These are phyloP conservation scores for Poecilia gillii DNA, from an alignment of 2,797 vertebrate genomes.

Conservation along the genomic window DNA sequence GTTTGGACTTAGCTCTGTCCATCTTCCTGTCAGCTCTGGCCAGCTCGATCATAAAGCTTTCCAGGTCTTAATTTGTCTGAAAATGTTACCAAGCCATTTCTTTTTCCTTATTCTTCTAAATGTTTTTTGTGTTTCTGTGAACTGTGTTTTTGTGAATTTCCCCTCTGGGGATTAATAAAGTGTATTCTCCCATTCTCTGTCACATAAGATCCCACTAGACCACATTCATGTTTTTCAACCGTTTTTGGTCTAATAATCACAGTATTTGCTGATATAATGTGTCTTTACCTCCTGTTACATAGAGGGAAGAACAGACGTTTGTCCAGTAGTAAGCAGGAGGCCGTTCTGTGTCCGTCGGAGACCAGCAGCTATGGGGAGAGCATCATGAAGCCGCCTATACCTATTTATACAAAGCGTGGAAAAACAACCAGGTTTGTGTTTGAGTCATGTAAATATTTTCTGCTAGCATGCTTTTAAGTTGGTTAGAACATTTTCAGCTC, in stretches of 20 bases:
- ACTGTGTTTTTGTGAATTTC: no score
- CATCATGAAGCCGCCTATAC: background rate
- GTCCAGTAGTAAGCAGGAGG: background rate
- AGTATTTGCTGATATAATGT: background rate
- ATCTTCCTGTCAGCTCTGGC: no score
- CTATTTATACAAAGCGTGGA: conserved; percentile 1
- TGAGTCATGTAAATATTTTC: background rate
- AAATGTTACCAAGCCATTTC: background rate
- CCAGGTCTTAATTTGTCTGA: background rate
- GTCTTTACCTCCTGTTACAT: background rate
- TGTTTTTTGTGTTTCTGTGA: background rate
- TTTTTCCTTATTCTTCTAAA: background rate
- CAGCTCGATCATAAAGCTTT: background rate
- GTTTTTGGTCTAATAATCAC: background rate
- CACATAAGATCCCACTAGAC: background rate
- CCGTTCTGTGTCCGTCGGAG: background rate
- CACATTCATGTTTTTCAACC: background rate
- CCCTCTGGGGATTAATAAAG: no score
- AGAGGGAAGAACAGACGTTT: conserved; percentile 9
- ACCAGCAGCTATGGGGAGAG: conserved; percentile 19
- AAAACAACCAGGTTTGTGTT: conserved; percentile 5
- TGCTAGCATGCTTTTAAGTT: background rate
- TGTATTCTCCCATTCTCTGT: background rate
- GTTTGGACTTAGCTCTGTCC: no score
- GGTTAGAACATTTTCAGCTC: background rate